Evolutionary conservation across 2,888 invertebrate species (phyloP), one percentile per base, ranked within the genome.

Genomic region (Ctenicera cuprea): DNA sequence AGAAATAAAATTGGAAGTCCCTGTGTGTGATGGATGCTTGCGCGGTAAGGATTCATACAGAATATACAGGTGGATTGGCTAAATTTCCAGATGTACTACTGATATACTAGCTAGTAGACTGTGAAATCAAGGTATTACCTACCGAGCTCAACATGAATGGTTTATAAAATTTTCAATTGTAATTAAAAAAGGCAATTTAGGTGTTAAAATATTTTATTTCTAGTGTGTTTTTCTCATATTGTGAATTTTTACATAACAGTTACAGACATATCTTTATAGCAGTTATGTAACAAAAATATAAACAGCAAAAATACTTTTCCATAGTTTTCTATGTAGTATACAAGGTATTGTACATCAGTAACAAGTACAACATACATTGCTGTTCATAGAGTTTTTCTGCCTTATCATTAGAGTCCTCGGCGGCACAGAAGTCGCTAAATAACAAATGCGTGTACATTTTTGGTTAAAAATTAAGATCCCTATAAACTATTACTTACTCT

Each of bases 281-380:
- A 68, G 16, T 71, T 74, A 74, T 65, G 64, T 69, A 74, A 70
- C 65, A 74, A 74, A 74, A 74, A 74, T 74, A 74, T 74, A 61
- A 74, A 74, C 74, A 74, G 74, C 74, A 74, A 74, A 74, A 74
- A 74, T 74, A 74, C 71, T 59, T 33, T 59, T n/a, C 64, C 62
- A 54, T 45, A 50, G 45, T 52, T 57, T 66, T 33, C 37, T 68
- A 65, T 26, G 52, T 62, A 59, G 64, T 63, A 33, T 67, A 68
- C 22, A 62, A 69, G 50, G 69, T 69, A 43, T 68, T 33, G 45
- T 59, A 61, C 50, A 57, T 69, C 22, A 61, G 38, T 69, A 67
- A 30, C 61, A 61, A 50, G 59, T 59, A 38, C 61, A 50, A 20
- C 33, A 33, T 26, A 50, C 30, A 61, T 61, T 69, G 61, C 69